Percentiles rank a stretch among this genome's conserved stretches.
These are phyloP conservation scores for Diarsia rubi DNA, from an alignment of 2,888 invertebrate species.

Conservation along the genomic window DNA sequence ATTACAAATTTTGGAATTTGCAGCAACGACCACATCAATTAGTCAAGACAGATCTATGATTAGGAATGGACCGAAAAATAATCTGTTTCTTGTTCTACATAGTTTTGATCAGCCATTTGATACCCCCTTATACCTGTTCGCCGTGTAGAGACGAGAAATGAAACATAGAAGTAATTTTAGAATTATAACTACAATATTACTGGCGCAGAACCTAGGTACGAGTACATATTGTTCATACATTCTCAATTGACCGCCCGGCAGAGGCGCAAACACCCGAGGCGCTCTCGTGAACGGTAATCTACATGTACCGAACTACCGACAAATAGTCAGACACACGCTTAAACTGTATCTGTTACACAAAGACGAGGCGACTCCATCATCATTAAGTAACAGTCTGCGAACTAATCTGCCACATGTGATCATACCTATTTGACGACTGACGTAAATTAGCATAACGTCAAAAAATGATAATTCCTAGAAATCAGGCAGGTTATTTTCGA, in stretches of 20 bases:
- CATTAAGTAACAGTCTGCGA: conserved; percentile 39
- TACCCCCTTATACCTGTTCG: neutral
- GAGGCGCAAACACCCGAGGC: conserved; percentile 68
- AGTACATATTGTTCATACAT: conserved; percentile 77
- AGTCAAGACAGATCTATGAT: conserved; percentile 24
- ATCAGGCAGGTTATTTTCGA: neutral
- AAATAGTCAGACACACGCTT: conserved; percentile 37
- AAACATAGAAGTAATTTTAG: conserved; percentile 26
- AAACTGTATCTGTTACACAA: conserved; percentile 51
- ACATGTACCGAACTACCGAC: conserved; percentile 54
- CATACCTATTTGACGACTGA: conserved; percentile 2
- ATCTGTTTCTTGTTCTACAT: conserved; percentile 5
- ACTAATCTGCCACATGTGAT: conserved; percentile 20
- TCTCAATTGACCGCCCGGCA: conserved; percentile 68
- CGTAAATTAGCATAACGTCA: neutral
- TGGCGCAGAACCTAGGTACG: conserved; percentile 64
- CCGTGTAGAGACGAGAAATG: conserved; percentile 28
- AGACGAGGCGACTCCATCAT: conserved; percentile 49
- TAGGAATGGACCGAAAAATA: conserved; percentile 7
- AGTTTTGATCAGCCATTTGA: conserved; percentile 18
- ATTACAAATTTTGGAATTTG: conserved; percentile 46
- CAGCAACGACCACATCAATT: conserved; percentile 27
- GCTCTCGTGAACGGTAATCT: conserved; percentile 66
- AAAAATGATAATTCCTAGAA: conserved; percentile 8
- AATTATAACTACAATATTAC: conserved; percentile 62